Conservation (phyloP, 2,888 invertebrate species). For the Tinea semifulvella region DNA sequence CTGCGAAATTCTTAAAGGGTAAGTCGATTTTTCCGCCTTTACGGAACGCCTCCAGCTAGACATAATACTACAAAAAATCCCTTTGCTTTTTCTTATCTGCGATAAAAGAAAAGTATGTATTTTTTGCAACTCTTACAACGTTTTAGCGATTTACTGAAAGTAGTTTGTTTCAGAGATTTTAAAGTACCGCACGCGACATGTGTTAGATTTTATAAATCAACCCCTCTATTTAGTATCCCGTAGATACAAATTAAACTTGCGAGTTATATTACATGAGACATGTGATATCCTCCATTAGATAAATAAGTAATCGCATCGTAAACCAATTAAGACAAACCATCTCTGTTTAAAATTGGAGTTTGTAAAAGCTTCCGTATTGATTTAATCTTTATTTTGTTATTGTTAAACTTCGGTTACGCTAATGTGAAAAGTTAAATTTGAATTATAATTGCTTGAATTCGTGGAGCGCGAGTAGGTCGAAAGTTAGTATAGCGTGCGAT, state of each 20-base stretch:
- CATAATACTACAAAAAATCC: constrained; percentile 5
- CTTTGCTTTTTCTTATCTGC: constrained; percentile 7
- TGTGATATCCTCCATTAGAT: neutral
- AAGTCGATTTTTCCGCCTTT: constrained; percentile 10
- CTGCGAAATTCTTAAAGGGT: constrained; percentile 12
- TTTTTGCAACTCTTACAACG: constrained; percentile 2
- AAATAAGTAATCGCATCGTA: constrained; percentile 6
- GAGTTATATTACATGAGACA: neutral
- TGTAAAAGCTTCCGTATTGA: constrained; percentile 12
- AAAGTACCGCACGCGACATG: too few species aligned
- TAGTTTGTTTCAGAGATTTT: neutral
- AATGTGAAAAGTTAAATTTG: constrained; percentile 15
- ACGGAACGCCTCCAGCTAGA: constrained; percentile 12
- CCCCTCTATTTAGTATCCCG: neutral
- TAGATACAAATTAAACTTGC: neutral
- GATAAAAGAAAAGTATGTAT: neutral
- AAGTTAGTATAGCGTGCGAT: constrained; percentile 12
- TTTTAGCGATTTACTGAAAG: neutral
- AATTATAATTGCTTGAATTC: constrained; percentile 14
- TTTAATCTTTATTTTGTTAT: constrained; percentile 14
- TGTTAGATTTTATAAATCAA: neutral
- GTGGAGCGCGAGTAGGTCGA: constrained; percentile 5
- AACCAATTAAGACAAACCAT: constrained; percentile 4
- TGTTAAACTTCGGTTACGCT: constrained; percentile 10
- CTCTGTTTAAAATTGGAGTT: neutral